These are phyloP conservation scores for Poecilia picta DNA, from an alignment of 2,797 vertebrate species.

Conservation along the genomic window DNA sequence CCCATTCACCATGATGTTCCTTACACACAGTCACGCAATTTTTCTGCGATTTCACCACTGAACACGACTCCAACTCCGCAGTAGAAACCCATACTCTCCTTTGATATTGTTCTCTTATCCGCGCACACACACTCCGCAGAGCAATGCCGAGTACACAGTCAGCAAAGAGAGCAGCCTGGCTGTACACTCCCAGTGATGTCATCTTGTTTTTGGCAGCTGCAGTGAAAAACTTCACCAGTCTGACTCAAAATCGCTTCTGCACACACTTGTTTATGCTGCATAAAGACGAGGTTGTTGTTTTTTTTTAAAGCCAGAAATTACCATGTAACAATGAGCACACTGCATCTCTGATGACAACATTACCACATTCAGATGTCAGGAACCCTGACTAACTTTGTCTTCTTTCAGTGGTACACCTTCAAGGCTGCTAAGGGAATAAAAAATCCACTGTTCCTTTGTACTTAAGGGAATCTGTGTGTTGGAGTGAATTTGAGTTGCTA, in stretches of 20 bases:
- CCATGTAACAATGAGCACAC: not conserved
- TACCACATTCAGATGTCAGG: not conserved
- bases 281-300: too few species aligned
- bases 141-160: not conserved
- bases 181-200: not conserved
- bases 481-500: conserved; percentile 1
- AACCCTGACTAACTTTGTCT: not conserved
- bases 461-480: not conserved
- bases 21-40: not conserved
- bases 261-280: not conserved
- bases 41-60: not conserved
- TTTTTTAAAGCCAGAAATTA: not conserved
- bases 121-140: not conserved
- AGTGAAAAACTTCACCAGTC: not conserved
- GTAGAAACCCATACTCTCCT: not conserved
- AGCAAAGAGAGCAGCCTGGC: not conserved
- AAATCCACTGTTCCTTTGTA: not conserved
- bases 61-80: not conserved
- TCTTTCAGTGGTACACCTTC: not conserved
- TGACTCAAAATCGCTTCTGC: not conserved
- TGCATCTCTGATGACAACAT: not conserved
- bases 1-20: not conserved
- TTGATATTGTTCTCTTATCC: not conserved
- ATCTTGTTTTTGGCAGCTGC: not conserved
- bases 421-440: not conserved